Percentiles rank a stretch among this genome's conserved stretches.
phyloP scores from a whole-genome alignment of 2,113 vertebrate genomes.

The Corynorhinus townsendii region DNA sequence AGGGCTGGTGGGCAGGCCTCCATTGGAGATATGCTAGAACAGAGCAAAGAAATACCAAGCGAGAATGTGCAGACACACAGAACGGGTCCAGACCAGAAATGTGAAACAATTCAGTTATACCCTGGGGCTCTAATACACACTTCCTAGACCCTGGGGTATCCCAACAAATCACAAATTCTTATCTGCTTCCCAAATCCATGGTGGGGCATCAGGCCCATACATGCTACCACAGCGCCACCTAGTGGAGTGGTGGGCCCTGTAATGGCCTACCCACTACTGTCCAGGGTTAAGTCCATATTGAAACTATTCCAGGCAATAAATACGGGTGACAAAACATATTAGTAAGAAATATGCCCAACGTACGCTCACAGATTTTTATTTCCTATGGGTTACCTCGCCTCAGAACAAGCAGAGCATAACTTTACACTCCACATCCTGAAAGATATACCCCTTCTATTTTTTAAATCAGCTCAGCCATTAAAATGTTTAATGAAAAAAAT shows the following conservation, averaged over 20 bases:
- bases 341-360: neutral
- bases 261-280: neutral
- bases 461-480: neutral
- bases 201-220: conserved; percentile 17
- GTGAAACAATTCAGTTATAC: too few relatives aligned
- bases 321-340: neutral
- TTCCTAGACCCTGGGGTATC: neutral
- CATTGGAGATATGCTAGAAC: neutral
- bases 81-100: neutral
- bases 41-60: neutral
- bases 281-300: neutral
- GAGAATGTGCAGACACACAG: neutral
- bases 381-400: neutral
- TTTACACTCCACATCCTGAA: neutral
- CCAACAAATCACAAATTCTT: neutral
- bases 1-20: neutral
- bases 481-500: neutral
- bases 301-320: conserved; percentile 26
- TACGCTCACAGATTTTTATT: neutral
- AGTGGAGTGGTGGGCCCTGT: conserved; percentile 51
- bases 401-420: neutral
- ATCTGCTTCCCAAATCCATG: neutral
- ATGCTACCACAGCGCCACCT: conserved; percentile 68
- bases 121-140: neutral
- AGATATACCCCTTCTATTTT: neutral